Percentiles rank a stretch among this genome's conserved stretches.
phyloP scores from a whole-genome alignment of 2,888 invertebrate genomes.

The Polyploca ridens region DNA sequence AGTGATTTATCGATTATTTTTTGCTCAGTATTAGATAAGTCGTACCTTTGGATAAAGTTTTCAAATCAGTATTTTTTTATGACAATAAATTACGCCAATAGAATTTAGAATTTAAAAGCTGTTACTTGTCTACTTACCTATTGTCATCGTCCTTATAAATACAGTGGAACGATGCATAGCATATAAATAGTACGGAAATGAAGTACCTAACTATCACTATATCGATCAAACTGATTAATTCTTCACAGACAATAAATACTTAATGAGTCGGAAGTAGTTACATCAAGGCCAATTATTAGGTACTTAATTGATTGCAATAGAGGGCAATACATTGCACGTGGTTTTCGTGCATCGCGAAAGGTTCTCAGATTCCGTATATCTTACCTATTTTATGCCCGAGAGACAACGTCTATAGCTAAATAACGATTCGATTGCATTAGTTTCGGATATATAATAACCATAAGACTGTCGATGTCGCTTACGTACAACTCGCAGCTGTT shows the following conservation, averaged over 20 bases:
- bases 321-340: neutral
- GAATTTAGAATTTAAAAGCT: neutral
- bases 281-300: neutral
- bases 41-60: neutral
- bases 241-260: neutral
- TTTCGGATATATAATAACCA: neutral
- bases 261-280: neutral
- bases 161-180: neutral
- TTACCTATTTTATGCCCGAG: neutral
- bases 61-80: neutral
- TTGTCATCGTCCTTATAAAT: neutral
- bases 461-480: conserved; percentile 23
- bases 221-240: neutral
- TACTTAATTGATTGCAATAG: neutral
- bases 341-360: neutral
- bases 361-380: neutral
- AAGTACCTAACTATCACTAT: neutral
- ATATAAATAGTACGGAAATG: neutral
- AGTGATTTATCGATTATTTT: too few species aligned
- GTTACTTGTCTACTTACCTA: neutral
- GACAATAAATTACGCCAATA: neutral
- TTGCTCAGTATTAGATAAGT: too few species aligned
- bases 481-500: conserved; percentile 47
- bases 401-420: neutral
- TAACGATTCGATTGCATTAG: neutral